Evolutionary conservation across 2,888 invertebrate genomes (phyloP).

Genomic region (Amblyteles armatorius): DNA sequence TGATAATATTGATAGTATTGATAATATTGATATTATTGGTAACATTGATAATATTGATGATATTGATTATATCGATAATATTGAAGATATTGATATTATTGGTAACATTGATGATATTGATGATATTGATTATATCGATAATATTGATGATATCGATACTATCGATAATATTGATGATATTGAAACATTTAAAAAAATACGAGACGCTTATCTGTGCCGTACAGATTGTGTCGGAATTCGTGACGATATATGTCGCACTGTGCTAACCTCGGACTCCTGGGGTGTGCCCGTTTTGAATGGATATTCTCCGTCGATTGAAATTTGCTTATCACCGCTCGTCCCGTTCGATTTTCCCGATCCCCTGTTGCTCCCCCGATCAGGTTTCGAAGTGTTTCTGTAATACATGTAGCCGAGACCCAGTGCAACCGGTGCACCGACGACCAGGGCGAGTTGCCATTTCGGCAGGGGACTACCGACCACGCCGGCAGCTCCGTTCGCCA

Average conservation of each 20-base stretch:
- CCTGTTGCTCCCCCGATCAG: conserved; percentile 73
- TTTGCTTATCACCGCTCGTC: conserved; percentile 86
- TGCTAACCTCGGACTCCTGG: conserved; percentile 78
- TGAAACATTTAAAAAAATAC: neutral
- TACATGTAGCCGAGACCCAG: conserved; percentile 93
- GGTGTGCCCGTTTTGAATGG: conserved; percentile 83
- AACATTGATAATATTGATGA: neutral
- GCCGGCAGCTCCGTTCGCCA: conserved; percentile 75
- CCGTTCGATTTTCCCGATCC: conserved; percentile 84
- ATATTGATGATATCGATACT: neutral
- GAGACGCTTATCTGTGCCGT: neutral
- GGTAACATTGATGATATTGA: neutral
- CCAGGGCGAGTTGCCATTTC: conserved; percentile 95
- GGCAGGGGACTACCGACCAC: conserved; percentile 87
- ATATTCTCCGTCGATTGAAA: conserved; percentile 87
- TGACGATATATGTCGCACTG: conserved; percentile 10
- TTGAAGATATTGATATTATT: neutral
- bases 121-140: too few species aligned
- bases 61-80: neutral
- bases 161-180: neutral
- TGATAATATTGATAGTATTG: neutral
- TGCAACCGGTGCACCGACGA: conserved; percentile 93
- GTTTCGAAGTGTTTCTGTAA: conserved; percentile 84
- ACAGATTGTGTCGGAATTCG: neutral
- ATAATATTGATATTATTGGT: neutral